Conservation (phyloP, 2,797 vertebrate species). For the Anguilla anguilla region DNA sequence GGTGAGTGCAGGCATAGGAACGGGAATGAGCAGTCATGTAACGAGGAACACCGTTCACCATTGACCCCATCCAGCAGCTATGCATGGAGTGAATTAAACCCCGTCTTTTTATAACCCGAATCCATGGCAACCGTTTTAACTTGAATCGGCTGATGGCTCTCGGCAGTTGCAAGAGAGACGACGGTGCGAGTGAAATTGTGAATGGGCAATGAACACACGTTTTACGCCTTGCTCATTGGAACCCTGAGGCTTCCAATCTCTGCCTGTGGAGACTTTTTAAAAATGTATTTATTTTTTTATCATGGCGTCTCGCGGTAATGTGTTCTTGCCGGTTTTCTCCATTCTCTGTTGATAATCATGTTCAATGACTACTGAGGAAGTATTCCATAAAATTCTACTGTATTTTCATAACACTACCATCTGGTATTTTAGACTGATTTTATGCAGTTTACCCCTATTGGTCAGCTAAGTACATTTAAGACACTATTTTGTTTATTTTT, state of each 20-base stretch:
- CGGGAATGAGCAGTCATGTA: not conserved
- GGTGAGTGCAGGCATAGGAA: not conserved
- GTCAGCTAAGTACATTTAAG: conserved; percentile 26
- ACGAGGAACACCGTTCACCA: not conserved
- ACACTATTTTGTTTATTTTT: conserved; percentile 24
- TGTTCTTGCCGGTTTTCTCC: not conserved
- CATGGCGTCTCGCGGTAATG: not conserved
- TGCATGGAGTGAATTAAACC: not conserved
- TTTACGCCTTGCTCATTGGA: not conserved
- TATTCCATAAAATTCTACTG: not conserved
- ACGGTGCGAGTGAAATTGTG: not conserved
- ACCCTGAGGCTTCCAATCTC: not conserved
- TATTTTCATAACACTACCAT: conserved; percentile 15
- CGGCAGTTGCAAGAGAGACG: not conserved
- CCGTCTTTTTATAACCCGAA: not conserved
- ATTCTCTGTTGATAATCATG: not conserved
- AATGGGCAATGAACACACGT: not conserved
- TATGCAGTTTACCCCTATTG: conserved; percentile 19
- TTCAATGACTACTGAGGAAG: conserved; percentile 1
- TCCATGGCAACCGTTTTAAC: not conserved
- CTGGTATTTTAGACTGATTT: conserved; percentile 19
- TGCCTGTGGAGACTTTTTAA: not conserved
- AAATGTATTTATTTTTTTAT: not conserved
- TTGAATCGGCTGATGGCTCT: not conserved
- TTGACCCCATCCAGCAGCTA: not conserved